These are phyloP conservation scores for Eulemur mongoz DNA, from an alignment of 2,797 vertebrate genomes.

Conservation along the genomic window DNA sequence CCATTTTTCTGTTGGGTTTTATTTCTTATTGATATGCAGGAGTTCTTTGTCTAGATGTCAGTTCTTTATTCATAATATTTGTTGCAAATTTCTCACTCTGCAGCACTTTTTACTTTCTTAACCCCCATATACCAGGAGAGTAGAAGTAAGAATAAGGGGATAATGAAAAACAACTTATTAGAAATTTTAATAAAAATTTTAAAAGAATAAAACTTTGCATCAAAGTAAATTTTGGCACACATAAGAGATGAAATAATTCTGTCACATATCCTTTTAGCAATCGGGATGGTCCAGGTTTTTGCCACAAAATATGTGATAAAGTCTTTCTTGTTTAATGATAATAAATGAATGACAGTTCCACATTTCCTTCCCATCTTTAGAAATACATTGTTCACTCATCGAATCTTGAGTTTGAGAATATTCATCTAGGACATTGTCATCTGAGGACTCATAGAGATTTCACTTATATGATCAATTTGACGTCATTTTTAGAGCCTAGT, in stretches of 20 bases:
- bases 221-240: background rate
- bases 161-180: constrained; percentile 15
- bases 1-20: constrained; percentile 16
- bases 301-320: background rate
- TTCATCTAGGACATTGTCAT: background rate
- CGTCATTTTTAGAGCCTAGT: background rate
- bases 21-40: background rate
- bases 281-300: constrained; percentile 1
- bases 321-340: constrained; percentile 39
- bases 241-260: constrained; percentile 40
- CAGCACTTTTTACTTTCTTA: background rate
- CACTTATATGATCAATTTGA: background rate
- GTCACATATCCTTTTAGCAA: constrained; percentile 12
- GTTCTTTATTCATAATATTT: background rate
- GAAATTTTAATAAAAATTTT: background rate
- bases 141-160: constrained; percentile 1
- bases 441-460: background rate
- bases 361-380: background rate
- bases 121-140: background rate
- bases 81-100: background rate
- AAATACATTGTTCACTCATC: background rate
- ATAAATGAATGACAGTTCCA: background rate
- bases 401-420: constrained; percentile 31
- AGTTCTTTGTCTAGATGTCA: background rate
- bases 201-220: background rate